Conservation (phyloP, 2,888 invertebrate species). For the Xanthorhoe spadicearia region DNA sequence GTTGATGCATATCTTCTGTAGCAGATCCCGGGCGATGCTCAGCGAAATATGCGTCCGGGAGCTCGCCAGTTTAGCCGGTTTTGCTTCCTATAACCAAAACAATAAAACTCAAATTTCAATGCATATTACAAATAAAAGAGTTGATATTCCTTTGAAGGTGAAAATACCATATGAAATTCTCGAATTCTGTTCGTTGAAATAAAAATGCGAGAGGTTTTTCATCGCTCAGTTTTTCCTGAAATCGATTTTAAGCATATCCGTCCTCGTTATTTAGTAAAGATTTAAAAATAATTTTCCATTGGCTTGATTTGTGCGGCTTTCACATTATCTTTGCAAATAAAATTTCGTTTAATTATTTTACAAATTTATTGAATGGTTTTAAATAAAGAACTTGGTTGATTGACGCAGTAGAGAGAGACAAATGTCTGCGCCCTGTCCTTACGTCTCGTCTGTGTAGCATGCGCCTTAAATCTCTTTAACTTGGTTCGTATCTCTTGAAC, state of each 20-base stretch:
- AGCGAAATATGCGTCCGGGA: constrained; percentile 92
- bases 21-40: constrained; percentile 91
- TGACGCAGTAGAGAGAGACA: too few relatives aligned
- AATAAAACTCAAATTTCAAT: constrained; percentile 38
- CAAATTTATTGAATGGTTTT: too few relatives aligned
- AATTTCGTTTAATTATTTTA: too few relatives aligned
- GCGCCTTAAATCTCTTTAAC: not conserved
- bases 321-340: not conserved
- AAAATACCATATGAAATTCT: not conserved
- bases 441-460: too few relatives aligned
- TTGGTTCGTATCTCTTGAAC: not conserved
- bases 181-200: not conserved
- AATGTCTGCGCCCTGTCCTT: too few relatives aligned
- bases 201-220: not conserved
- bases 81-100: constrained; percentile 73
- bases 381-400: too few relatives aligned
- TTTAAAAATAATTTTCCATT: not conserved
- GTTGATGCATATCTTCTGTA: constrained; percentile 93
- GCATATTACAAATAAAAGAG: not conserved
- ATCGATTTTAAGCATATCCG: constrained; percentile 3
- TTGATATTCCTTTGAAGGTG: constrained; percentile 2
- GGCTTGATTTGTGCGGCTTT: not conserved
- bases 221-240: constrained; percentile 1
- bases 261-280: constrained; percentile 7
- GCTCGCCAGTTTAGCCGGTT: constrained; percentile 88